Percentiles rank a stretch among this genome's conserved stretches.
These are phyloP conservation scores for Lacerta viridis DNA, from an alignment of 2,797 vertebrate genomes.

Conservation along the genomic window DNA sequence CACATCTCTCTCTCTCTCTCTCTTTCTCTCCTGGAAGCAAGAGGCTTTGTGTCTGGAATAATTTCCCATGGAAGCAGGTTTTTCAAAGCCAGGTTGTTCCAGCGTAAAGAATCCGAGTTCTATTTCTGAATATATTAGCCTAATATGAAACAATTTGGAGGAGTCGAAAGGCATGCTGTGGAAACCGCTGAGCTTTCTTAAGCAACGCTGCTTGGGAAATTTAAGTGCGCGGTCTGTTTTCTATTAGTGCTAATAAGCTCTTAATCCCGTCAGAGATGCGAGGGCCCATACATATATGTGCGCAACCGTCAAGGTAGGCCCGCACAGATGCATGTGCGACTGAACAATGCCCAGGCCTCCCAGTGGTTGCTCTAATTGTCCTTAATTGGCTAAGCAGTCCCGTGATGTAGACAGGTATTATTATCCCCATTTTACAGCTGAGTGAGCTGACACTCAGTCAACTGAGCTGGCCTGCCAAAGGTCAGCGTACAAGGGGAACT, in stretches of 20 bases:
- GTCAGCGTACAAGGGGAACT: background rate
- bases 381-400: conserved; percentile 33
- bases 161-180: conserved; percentile 32
- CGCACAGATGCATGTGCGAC: conserved; percentile 10
- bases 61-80: conserved; percentile 21
- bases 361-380: conserved; percentile 11
- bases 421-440: background rate
- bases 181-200: conserved; percentile 56
- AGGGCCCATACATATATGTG: conserved; percentile 10
- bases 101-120: conserved; percentile 41
- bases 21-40: conserved; percentile 5
- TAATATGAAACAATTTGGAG: conserved; percentile 63
- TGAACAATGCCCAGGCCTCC: conserved; percentile 20
- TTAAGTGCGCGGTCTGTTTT: conserved; percentile 49
- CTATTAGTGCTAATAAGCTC: conserved; percentile 57
- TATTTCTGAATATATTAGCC: conserved; percentile 62
- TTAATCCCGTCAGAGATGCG: conserved; percentile 37
- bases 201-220: conserved; percentile 42
- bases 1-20: background rate
- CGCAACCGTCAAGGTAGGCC: conserved; percentile 28
- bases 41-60: conserved; percentile 40
- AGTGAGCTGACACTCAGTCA: background rate
- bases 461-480: background rate
- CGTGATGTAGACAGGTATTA: conserved; percentile 33
- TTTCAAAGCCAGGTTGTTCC: conserved; percentile 44